A percentile compares a stretch with the other conserved stretches of the same genome.
Evolutionary conservation across 2,888 invertebrate genomes (phyloP).

Genomic region (Tachina fera): DNA sequence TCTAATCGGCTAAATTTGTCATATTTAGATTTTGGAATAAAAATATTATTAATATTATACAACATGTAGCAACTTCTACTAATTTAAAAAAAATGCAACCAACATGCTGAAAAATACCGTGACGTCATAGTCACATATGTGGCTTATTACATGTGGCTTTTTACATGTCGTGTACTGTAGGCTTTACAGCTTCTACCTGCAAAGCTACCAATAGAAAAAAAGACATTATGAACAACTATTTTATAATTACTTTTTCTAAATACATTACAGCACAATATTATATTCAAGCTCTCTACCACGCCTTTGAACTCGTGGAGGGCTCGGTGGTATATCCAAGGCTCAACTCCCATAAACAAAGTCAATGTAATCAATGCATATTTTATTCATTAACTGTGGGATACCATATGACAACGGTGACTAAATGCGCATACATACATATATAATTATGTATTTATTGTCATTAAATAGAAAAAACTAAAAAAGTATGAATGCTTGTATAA

Average conservation of each 20-base stretch:
- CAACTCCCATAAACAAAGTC: slow-evolving; percentile 21
- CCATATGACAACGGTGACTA: slow-evolving; percentile 48
- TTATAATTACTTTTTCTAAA: slow-evolving; percentile 43
- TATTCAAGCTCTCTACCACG: not conserved
- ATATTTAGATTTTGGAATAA: too few species aligned
- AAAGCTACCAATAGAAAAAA: not conserved
- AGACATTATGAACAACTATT: slow-evolving; percentile 26
- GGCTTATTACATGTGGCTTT: too few species aligned
- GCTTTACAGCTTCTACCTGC: not conserved
- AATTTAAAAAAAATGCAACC: too few species aligned
- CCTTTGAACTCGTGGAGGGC: not conserved
- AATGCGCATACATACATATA: too few species aligned
- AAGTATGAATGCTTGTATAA: not conserved
- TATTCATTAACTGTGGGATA: slow-evolving; percentile 64
- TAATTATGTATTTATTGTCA: slow-evolving; percentile 52
- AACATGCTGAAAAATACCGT: too few species aligned
- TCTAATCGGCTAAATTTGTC: too few species aligned
- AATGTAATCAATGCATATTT: slow-evolving; percentile 36
- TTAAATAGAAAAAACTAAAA: slow-evolving; percentile 43
- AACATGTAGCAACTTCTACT: too few species aligned
- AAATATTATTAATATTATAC: too few species aligned
- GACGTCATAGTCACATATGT: too few species aligned
- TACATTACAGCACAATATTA: not conserved
- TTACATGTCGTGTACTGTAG: too few species aligned
- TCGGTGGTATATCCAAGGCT: not conserved